Evolutionary conservation across 1,140 invertebrate species (phyloP).

Genomic region (Euborellia annulipes): DNA sequence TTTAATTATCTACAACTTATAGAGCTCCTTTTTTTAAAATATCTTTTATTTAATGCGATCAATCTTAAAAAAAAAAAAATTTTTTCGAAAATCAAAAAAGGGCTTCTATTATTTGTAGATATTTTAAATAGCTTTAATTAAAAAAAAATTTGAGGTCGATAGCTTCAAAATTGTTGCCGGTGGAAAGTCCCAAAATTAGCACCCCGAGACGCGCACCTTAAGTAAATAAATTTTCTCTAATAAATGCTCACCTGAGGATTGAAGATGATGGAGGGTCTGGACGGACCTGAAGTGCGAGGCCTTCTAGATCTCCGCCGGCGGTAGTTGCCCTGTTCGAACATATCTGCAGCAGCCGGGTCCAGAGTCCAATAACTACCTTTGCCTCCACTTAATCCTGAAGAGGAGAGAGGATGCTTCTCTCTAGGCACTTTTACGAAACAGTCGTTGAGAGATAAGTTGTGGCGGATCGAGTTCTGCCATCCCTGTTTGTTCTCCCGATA

Average conservation of each 20-base stretch:
- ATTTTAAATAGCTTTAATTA: too few relatives aligned
- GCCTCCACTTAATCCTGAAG: conserved; percentile 30
- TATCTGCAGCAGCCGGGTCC: conserved; percentile 67
- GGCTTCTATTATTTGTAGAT: too few relatives aligned
- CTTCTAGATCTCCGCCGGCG: conserved; percentile 40
- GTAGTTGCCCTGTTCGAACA: conserved; percentile 86
- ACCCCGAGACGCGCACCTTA: too few relatives aligned
- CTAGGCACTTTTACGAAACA: conserved; percentile 77
- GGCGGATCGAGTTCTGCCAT: conserved; percentile 72
- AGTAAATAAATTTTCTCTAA: too few relatives aligned
- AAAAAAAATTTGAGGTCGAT: too few relatives aligned
- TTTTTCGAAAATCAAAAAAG: too few relatives aligned
- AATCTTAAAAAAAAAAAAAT: too few relatives aligned
- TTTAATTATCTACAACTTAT: too few relatives aligned
- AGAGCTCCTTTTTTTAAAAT: too few relatives aligned
- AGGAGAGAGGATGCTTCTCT: conserved; percentile 51
- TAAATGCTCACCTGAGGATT: not conserved
- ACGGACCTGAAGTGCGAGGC: conserved; percentile 19
- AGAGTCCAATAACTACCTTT: conserved; percentile 81
- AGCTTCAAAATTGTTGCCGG: too few relatives aligned
- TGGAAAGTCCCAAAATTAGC: too few relatives aligned
- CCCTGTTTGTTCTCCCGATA: conserved; percentile 56
- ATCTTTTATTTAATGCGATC: too few relatives aligned
- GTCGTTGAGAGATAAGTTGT: conserved; percentile 84
- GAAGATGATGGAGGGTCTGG: not conserved